Evolutionary conservation across 2,888 invertebrate species (phyloP).

Genomic region (Caenorhabditis sp.): DNA sequence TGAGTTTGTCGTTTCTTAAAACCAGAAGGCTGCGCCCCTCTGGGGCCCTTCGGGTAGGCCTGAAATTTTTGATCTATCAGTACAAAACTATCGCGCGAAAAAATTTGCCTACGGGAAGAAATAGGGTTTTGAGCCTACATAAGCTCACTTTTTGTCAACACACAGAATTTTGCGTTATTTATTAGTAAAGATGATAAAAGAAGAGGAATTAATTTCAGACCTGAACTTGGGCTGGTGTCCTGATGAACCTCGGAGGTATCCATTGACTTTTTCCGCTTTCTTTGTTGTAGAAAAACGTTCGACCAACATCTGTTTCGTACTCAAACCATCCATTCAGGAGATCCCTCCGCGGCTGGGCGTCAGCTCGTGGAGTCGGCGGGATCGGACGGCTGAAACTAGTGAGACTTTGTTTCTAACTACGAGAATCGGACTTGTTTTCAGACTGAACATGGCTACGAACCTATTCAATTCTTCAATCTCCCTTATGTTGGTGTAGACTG

Average conservation of each 20-base stretch:
- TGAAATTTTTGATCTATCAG: too few species aligned
- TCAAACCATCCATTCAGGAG: slow-evolving; percentile 80
- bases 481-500: slow-evolving; percentile 79
- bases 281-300: slow-evolving; percentile 77
- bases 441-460: neutral
- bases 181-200: too few species aligned
- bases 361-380: slow-evolving; percentile 74
- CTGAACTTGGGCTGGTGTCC: slow-evolving; percentile 75
- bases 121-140: too few species aligned
- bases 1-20: neutral
- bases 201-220: neutral
- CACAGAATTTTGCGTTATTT: too few species aligned
- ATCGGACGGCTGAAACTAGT: slow-evolving; percentile 59
- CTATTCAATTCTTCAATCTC: slow-evolving; percentile 78
- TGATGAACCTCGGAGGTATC: slow-evolving; percentile 78
- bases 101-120: too few species aligned
- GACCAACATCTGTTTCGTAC: slow-evolving; percentile 78
- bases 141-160: too few species aligned
- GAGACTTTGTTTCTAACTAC: neutral
- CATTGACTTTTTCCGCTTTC: slow-evolving; percentile 80
- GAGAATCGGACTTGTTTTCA: too few species aligned
- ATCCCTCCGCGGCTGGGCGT: slow-evolving; percentile 72
- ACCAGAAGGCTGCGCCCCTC: too few species aligned
- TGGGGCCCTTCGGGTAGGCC: too few species aligned
- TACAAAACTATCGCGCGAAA: too few species aligned